Evolutionary conservation across 1,140 invertebrate species (phyloP).

Genomic region (Bombus confusus): DNA sequence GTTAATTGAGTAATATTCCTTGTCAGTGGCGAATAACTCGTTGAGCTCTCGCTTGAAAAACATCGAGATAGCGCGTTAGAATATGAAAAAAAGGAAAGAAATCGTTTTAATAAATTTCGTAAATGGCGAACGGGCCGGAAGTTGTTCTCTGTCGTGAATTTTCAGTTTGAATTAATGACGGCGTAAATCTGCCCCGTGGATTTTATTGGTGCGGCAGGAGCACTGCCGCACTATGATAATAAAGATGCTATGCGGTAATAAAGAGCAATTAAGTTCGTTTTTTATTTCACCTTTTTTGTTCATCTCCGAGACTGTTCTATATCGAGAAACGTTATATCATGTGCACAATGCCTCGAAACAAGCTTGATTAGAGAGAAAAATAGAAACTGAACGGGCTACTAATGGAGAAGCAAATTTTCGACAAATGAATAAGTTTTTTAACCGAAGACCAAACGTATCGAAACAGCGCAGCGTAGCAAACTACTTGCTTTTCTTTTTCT

Average conservation of each 20-base stretch:
- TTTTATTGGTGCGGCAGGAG: constrained; percentile 2
- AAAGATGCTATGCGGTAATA: constrained; percentile 4
- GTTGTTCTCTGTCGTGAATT: constrained; percentile 3
- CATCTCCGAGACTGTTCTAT: neutral
- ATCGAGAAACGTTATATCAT: no score
- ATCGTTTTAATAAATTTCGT: constrained; percentile 5
- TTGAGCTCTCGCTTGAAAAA: neutral
- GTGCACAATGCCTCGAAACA: no score
- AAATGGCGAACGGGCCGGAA: constrained; percentile 8
- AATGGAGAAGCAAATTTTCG: neutral
- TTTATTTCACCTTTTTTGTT: neutral
- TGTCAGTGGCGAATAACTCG: neutral
- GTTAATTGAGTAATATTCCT: neutral
- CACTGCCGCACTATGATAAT: neutral
- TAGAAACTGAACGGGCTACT: neutral
- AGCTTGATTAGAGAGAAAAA: neutral
- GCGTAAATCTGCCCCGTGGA: constrained; percentile 13
- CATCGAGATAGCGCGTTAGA: neutral
- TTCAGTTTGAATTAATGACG: neutral
- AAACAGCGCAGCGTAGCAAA: neutral
- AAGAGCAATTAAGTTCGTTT: neutral
- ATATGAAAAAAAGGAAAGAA: neutral
- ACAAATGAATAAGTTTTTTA: neutral
- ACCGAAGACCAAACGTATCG: neutral
- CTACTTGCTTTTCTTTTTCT: neutral